These are phyloP conservation scores for Pterocles gutturalis DNA, from an alignment of 2,113 vertebrate genomes.

Conservation along the genomic window DNA sequence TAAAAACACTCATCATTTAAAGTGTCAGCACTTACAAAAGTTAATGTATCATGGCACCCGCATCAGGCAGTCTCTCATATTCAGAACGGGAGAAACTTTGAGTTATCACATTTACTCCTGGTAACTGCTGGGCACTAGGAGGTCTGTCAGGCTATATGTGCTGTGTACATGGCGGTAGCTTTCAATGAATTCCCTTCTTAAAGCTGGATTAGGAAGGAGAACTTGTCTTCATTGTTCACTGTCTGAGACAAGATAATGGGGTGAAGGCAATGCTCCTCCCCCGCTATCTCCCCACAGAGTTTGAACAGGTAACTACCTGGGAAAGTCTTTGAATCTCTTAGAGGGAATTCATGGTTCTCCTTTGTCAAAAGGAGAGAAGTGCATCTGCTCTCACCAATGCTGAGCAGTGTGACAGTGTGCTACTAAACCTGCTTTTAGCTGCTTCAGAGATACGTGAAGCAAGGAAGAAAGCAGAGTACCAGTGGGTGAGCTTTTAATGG, in stretches of 20 bases:
- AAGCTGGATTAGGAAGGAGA: conserved; percentile 16
- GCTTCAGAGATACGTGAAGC: conserved; percentile 67
- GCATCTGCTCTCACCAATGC: conserved; percentile 44
- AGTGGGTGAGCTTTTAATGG: conserved; percentile 76
- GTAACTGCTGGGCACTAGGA: not conserved
- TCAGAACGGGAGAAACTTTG: not conserved
- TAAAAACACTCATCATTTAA: not conserved
- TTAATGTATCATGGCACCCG: not conserved
- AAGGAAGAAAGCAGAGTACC: conserved; percentile 75
- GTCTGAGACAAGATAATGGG: conserved; percentile 14
- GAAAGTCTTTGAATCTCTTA: conserved; percentile 61
- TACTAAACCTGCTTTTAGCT: conserved; percentile 70
- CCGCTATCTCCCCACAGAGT: conserved; percentile 59
- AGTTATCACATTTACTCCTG: not conserved
- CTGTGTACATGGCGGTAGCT: not conserved
- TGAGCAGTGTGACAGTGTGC: conserved; percentile 47
- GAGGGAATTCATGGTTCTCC: conserved; percentile 64
- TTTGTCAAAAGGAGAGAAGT: conserved; percentile 65
- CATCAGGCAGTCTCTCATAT: not conserved
- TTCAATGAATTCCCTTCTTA: conserved; percentile 27
- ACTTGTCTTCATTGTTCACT: conserved; percentile 6
- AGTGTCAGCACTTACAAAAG: not conserved
- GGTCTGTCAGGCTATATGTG: not conserved
- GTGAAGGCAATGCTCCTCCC: conserved; percentile 58
- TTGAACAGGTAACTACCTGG: conserved; percentile 56